These are phyloP conservation scores for Acleris sparsana DNA, from an alignment of 2,888 invertebrate genomes.

Conservation along the genomic window DNA sequence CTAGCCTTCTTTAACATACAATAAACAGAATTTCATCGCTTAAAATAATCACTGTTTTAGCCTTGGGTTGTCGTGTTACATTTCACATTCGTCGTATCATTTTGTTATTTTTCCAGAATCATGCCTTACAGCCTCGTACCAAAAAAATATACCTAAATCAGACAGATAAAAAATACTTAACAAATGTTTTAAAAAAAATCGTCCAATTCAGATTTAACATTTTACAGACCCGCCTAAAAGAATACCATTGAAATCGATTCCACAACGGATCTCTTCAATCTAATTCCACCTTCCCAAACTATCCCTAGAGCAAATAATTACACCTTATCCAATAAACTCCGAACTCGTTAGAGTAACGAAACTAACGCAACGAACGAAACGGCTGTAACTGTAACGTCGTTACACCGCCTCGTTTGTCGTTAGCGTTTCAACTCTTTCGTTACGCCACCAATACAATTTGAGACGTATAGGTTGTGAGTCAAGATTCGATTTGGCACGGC, in stretches of 20 bases:
- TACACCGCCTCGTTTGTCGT: slow-evolving; percentile 42
- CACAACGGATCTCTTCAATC: not conserved
- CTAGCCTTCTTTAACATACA: too few species aligned
- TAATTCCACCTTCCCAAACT: slow-evolving; percentile 30
- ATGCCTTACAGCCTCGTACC: too few species aligned
- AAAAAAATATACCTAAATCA: too few species aligned
- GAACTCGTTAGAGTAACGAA: slow-evolving; percentile 55
- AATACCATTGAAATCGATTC: not conserved
- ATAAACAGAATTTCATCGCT: too few species aligned
- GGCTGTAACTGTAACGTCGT: slow-evolving; percentile 47
- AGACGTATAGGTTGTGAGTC: slow-evolving; percentile 10
- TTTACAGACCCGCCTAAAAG: not conserved
- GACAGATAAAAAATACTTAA: too few species aligned
- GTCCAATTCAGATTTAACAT: too few species aligned
- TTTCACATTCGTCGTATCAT: too few species aligned
- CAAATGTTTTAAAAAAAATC: too few species aligned
- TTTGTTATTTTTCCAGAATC: too few species aligned
- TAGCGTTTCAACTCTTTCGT: slow-evolving; percentile 36
- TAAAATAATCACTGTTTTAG: too few species aligned
- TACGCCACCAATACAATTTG: slow-evolving; percentile 27
- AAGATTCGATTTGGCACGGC: slow-evolving; percentile 26
- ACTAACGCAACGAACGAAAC: slow-evolving; percentile 55
- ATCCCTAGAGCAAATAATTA: slow-evolving; percentile 40
- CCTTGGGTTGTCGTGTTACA: too few species aligned
- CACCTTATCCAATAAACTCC: slow-evolving; percentile 48